Evolutionary conservation across 2,888 invertebrate species (phyloP), one percentile per base, ranked within the genome.

Genomic region (Hololepta plana): DNA sequence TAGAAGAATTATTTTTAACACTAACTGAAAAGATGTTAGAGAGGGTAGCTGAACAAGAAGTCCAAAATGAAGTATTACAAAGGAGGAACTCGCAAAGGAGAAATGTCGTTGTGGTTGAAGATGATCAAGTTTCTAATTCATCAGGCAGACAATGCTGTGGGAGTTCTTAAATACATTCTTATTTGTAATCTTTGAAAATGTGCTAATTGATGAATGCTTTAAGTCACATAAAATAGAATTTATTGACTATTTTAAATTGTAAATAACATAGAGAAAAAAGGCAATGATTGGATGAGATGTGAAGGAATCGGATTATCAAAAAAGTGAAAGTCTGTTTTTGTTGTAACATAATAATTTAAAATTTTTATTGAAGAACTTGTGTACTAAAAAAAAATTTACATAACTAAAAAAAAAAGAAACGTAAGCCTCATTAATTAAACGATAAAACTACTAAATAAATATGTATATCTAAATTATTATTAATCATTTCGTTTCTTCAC

Each of bases 1-100:
- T 93, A 4, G 85, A 90, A 48, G 88, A 93, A 33, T 62, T 93
- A 46, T 93, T 93, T 51, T 53, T 88, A 24, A 74, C 81, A 36
- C 56, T 95, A 31, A 79, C 84, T 17, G 67, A 69, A 44, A 67
- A 72, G 40, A 79, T 87, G 75, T 66, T 82, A 28, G 46, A 51
- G 28, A 44, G 43, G 31, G 43, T 40, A 15, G 44, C 44, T 22
- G 46, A 49, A 31, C 47, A 49, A 32, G 48, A 47, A 30, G 37
- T 38, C 2, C 40, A 45, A 28, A 44, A 37, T 19, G 39, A 38
- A 19, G 38, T 42, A 3, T 32, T 49, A 16, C 43, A 45, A 7
- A 35, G 52, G 26, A 48, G 46, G 25, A 49, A 48, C 37, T 52
- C 53, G 3, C 46, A 48, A 28, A 42, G 49, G 30, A 32, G 45